These are phyloP conservation scores for Parapsyche elsis DNA, from an alignment of 1,140 invertebrate genomes.

Conservation along the genomic window DNA sequence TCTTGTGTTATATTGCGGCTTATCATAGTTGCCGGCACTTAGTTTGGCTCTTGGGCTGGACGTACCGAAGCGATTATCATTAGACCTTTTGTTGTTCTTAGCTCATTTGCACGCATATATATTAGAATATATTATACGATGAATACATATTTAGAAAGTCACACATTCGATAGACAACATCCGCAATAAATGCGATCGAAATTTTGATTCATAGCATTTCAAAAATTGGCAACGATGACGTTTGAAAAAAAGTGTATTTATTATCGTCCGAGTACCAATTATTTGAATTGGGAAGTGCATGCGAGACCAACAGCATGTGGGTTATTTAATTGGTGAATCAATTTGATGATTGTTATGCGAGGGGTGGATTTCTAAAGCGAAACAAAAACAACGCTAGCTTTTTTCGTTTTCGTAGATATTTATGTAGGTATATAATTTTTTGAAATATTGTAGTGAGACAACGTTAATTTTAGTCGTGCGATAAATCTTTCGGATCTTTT, in stretches of 20 bases:
- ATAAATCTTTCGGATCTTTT: conserved; percentile 49
- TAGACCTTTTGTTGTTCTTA: conserved; percentile 37
- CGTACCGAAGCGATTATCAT: conserved; percentile 20
- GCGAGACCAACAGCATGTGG: conserved; percentile 2
- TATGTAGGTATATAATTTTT: too few species aligned
- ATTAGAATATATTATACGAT: background rate
- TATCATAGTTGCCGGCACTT: conserved; percentile 50
- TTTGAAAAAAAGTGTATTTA: conserved; percentile 1
- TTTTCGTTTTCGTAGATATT: too few species aligned
- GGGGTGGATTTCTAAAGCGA: background rate
- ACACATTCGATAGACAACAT: background rate
- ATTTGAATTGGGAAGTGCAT: background rate
- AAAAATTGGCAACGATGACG: too few species aligned
- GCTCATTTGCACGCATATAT: conserved; percentile 22
- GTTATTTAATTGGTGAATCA: conserved; percentile 22
- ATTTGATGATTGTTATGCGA: background rate
- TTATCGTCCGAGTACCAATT: conserved; percentile 3
- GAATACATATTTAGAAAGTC: background rate
- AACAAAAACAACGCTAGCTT: background rate
- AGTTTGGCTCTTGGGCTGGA: conserved; percentile 30
- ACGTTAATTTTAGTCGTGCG: background rate
- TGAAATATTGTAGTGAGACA: background rate
- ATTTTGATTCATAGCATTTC: background rate
- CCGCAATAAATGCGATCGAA: background rate
- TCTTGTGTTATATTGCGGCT: conserved; percentile 51